Conservation (phyloP, 1,140 invertebrate species). For the Anoplophora glabripennis region DNA sequence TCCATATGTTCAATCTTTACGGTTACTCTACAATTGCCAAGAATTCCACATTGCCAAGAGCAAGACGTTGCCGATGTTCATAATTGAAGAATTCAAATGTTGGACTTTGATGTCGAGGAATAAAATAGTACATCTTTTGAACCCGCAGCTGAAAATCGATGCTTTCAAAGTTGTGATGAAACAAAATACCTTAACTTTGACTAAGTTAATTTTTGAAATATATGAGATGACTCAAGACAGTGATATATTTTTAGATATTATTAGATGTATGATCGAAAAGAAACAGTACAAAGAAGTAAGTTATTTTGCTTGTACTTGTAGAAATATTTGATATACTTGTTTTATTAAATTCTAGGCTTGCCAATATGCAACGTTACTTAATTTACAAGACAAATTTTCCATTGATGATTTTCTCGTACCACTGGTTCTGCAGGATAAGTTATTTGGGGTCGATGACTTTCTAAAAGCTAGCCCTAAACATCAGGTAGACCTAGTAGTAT, state of each 20-base stretch:
- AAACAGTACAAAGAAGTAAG: conserved; percentile 61
- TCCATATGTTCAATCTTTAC: conserved; percentile 55
- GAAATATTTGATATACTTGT: conserved; percentile 30
- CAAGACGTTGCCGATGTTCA: conserved; percentile 56
- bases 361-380: conserved; percentile 60
- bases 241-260: conserved; percentile 53
- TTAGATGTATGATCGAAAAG: conserved; percentile 53
- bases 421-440: conserved; percentile 70
- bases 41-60: conserved; percentile 57
- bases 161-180: conserved; percentile 59
- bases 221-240: conserved; percentile 56
- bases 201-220: conserved; percentile 53
- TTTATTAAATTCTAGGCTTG: conserved; percentile 54
- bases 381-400: conserved; percentile 61
- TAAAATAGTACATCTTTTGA: conserved; percentile 49
- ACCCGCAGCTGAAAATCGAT: conserved; percentile 56
- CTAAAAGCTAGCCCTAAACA: conserved; percentile 57
- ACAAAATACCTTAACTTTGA: conserved; percentile 54
- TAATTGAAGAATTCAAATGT: conserved; percentile 59
- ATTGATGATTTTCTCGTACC: conserved; percentile 68
- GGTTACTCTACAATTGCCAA: conserved; percentile 56
- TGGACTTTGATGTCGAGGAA: conserved; percentile 47
- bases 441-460: conserved; percentile 66
- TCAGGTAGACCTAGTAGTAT: conserved; percentile 57
- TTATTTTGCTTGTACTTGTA: too few species aligned